Percentiles rank a stretch among this genome's conserved stretches.
phyloP scores from a whole-genome alignment of 2,888 invertebrate species.

The Aporophyla nigra region DNA sequence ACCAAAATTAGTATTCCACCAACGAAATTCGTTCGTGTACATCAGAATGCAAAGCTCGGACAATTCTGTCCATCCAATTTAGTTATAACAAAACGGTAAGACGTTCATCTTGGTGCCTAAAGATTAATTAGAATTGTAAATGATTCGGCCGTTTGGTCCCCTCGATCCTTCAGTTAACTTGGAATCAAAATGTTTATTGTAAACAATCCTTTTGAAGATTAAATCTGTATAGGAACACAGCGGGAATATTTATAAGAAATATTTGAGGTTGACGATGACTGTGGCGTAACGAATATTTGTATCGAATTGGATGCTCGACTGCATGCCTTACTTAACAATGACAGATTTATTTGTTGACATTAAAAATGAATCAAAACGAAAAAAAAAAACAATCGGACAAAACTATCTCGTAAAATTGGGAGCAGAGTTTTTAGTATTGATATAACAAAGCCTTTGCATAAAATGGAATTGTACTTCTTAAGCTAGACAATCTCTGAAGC shows the following conservation, averaged over 20 bases:
- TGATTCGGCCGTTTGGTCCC: constrained; percentile 80
- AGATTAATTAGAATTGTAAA: constrained; percentile 90
- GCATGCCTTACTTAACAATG: not conserved
- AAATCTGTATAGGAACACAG: constrained; percentile 83
- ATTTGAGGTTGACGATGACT: constrained; percentile 70
- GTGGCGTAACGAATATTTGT: constrained; percentile 53
- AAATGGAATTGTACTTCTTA: not conserved
- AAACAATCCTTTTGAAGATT: constrained; percentile 90
- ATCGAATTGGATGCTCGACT: constrained; percentile 9
- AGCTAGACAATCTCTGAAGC: not conserved
- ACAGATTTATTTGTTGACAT: not conserved
- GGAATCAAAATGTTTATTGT: constrained; percentile 88
- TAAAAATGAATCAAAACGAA: not conserved
- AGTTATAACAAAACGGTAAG: constrained; percentile 78
- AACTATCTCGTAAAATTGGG: not conserved
- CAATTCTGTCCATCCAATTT: constrained; percentile 81
- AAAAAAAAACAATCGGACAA: not conserved
- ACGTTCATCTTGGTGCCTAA: constrained; percentile 82
- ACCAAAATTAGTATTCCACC: constrained; percentile 80
- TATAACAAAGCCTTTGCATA: not conserved
- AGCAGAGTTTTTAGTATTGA: not conserved
- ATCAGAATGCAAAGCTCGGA: constrained; percentile 87
- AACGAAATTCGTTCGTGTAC: constrained; percentile 72
- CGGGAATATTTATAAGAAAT: constrained; percentile 86
- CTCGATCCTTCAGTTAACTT: constrained; percentile 86